Base-by-base conservation (phyloP, 2,113 vertebrate genomes). In the Scytalopus superciliaris region DNA sequence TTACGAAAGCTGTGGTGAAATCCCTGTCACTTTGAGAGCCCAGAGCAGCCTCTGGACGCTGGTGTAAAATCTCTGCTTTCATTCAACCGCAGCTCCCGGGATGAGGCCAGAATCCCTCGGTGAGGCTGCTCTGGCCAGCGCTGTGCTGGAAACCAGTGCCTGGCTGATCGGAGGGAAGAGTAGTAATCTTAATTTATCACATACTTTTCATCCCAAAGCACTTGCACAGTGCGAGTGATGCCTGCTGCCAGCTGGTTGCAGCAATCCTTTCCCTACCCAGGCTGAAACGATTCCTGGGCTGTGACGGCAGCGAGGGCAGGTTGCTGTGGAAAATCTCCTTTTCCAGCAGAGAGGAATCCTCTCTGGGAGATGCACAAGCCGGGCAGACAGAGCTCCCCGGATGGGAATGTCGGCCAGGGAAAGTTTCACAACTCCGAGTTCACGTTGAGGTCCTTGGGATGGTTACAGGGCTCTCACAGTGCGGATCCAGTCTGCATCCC, bases 21-120 rank as follows among this genome's bases (percentile, higher is more conserved):
- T 87, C 84, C 56, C 33, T 64, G 86, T 86, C 67, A 81, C 22
- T n/a, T 59, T 0, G 8, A 75, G 86, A 82, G 66, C 44, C 42
- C 4, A 0, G 39, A 82, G 93, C 88, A 66, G 93, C 2, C 82
- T 76, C 81, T 81, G 96, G 94, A 33, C 5, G 12, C 68, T 40
- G n/a, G 66, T 60, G 84, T 75, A 44, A 69, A 37, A 93, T 63
- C 85, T 90, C 92, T 89, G 93, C 90, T 94, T 57, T 80, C 83
- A 45, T 33, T 45, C 56, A 87, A 90, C 90, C 39, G 2, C 95
- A 85, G 47, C 42, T 86, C 72, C 88, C 45, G 45, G 69, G 77
- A 68, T 3, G 66, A 70, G 89, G 73, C 89, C 73, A 18, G 93
- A 72, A 93, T 92, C 87, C 80, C 84, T 66, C 14, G 18, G 92